A percentile compares a stretch with the other conserved stretches of the same genome.
Evolutionary conservation across 2,888 invertebrate species (phyloP).

Genomic region (Nomada lathburiana): DNA sequence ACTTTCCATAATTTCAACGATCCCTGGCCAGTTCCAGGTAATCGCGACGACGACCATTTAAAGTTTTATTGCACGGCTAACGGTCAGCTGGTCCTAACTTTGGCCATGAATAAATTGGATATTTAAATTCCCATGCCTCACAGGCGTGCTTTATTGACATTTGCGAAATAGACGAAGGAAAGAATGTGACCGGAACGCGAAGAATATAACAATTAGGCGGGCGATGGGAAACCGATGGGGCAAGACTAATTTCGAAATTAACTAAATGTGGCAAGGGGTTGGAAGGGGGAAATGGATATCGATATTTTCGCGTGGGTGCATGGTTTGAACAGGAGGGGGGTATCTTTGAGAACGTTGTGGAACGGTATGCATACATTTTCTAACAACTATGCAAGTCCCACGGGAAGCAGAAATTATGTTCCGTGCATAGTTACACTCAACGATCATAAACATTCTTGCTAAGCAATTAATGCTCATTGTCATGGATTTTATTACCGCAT

Average conservation of each 20-base stretch:
- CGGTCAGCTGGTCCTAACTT: not conserved
- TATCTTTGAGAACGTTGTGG: not conserved
- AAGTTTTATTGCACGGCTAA: constrained; percentile 7
- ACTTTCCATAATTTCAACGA: not conserved
- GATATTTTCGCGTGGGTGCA: constrained; percentile 27
- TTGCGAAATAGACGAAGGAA: not conserved
- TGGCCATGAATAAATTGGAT: not conserved
- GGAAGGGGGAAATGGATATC: constrained; percentile 26
- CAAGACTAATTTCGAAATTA: constrained; percentile 1
- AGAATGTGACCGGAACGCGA: not conserved
- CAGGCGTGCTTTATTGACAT: not conserved
- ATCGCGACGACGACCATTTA: constrained; percentile 2
- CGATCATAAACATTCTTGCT: constrained; percentile 44
- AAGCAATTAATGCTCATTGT: constrained; percentile 66
- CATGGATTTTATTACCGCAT: constrained; percentile 67
- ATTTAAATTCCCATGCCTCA: constrained; percentile 23
- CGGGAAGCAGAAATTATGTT: constrained; percentile 34
- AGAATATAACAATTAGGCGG: not conserved
- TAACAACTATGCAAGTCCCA: constrained; percentile 45
- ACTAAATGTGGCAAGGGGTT: constrained; percentile 46
- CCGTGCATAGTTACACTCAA: not conserved
- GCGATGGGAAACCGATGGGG: not conserved
- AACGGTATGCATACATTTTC: not conserved
- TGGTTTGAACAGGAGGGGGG: not conserved
- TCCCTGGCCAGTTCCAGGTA: not conserved